phyloP scores from a whole-genome alignment of 2,888 invertebrate species.

The Galerucella calmariensis region DNA sequence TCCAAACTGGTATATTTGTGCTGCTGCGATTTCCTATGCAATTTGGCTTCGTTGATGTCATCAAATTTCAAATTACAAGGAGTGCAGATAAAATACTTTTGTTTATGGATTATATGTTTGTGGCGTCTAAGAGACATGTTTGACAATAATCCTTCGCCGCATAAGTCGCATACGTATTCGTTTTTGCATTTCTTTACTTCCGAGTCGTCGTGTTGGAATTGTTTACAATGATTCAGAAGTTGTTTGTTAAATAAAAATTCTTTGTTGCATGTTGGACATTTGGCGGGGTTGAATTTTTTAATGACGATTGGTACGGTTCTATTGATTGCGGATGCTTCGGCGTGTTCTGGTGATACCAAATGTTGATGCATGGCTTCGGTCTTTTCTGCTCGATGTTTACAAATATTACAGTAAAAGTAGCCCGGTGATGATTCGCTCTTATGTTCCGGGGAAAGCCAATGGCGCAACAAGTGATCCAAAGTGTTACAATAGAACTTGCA shows the following conservation, averaged over 20 bases:
- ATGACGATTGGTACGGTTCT: conserved; percentile 84
- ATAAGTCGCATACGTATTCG: conserved; percentile 71
- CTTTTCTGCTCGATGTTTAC: conserved; percentile 75
- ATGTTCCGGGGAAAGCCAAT: conserved; percentile 78
- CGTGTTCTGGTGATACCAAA: conserved; percentile 74
- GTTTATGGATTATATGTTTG: conserved; percentile 71
- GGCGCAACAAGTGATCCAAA: conserved; percentile 74
- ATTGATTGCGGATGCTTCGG: conserved; percentile 80
- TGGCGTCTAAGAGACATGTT: conserved; percentile 76
- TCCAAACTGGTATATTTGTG: conserved; percentile 73
- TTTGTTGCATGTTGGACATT: conserved; percentile 75
- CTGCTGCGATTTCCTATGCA: conserved; percentile 73
- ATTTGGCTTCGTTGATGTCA: conserved; percentile 71
- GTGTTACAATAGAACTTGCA: conserved; percentile 89
- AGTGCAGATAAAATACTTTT: conserved; percentile 74
- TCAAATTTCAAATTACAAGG: conserved; percentile 75
- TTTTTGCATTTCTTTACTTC: conserved; percentile 65
- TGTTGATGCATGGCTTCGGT: conserved; percentile 77
- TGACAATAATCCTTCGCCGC: conserved; percentile 65
- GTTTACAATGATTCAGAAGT: conserved; percentile 71
- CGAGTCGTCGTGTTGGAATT: conserved; percentile 61
- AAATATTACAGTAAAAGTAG: conserved; percentile 78
- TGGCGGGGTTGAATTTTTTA: conserved; percentile 72
- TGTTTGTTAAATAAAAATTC: conserved; percentile 82
- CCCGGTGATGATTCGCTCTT: conserved; percentile 68